Conservation (phyloP, 2,113 vertebrate genomes). For the Tragelaphus imberbis region DNA sequence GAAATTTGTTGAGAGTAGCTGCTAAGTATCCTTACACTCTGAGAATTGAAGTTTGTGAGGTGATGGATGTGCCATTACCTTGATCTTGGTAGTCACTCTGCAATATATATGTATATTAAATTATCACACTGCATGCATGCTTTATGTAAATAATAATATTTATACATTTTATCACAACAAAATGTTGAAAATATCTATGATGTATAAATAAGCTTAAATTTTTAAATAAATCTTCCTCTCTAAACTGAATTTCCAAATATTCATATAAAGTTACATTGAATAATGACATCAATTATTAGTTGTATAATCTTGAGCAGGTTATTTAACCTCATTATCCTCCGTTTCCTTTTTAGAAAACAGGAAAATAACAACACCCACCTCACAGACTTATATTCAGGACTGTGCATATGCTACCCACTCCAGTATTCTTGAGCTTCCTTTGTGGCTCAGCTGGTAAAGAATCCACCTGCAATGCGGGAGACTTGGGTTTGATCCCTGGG, state of each 20-base stretch:
- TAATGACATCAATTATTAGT: neutral
- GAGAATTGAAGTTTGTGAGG: neutral
- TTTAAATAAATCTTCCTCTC: neutral
- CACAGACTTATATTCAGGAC: neutral
- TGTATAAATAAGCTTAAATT: neutral
- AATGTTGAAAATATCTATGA: neutral
- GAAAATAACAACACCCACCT: neutral
- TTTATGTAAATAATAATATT: neutral
- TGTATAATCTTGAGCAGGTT: neutral
- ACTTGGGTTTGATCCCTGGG: neutral
- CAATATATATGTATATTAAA: neutral
- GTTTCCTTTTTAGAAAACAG: neutral
- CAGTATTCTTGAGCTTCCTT: neutral
- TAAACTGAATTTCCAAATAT: neutral
- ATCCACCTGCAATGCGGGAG: neutral
- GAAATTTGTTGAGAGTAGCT: neutral
- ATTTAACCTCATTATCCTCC: neutral
- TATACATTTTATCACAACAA: neutral
- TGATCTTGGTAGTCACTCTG: neutral
- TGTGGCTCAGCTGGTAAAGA: neutral
- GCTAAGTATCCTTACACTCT: neutral
- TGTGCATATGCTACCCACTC: neutral
- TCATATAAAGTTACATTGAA: neutral
- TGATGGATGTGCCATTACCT: neutral
- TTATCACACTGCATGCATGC: neutral